These are phyloP conservation scores for Albula glossodonta DNA, from an alignment of 2,113 vertebrate species.

Conservation along the genomic window DNA sequence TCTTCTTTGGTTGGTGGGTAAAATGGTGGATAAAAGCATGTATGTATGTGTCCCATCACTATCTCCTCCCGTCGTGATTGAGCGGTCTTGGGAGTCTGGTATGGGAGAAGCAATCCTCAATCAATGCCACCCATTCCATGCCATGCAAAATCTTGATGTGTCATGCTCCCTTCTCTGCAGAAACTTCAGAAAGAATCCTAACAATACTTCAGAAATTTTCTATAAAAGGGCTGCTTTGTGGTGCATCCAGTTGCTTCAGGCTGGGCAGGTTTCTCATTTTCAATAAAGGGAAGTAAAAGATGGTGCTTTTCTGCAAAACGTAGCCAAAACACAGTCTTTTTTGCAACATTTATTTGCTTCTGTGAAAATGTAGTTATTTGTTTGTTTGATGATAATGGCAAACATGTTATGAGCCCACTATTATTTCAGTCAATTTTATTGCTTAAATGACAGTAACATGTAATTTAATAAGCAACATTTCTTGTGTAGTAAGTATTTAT, in stretches of 20 bases:
- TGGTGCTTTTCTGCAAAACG: too few species aligned
- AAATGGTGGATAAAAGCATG: constrained; percentile 37
- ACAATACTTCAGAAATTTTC: neutral
- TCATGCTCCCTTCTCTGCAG: neutral
- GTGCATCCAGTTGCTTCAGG: neutral
- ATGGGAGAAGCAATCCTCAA: constrained; percentile 46
- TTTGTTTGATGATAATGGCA: too few species aligned
- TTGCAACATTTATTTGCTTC: too few species aligned
- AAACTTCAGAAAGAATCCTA: neutral
- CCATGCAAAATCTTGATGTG: neutral
- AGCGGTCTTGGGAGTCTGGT: constrained; percentile 30
- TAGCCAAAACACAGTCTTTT: too few species aligned
- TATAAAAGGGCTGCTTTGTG: neutral
- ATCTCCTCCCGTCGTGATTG: constrained; percentile 31
- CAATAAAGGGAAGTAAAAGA: neutral
- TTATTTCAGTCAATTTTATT: too few species aligned
- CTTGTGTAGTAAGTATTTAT: too few species aligned
- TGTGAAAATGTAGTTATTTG: too few species aligned
- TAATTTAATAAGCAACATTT: too few species aligned
- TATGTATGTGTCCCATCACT: constrained; percentile 38
- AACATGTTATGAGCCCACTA: too few species aligned
- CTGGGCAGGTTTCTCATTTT: neutral
- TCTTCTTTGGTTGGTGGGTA: constrained; percentile 24
- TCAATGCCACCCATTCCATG: constrained; percentile 47
- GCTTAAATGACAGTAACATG: too few species aligned